Conservation (phyloP, 2,113 vertebrate species). For the Gobius niger region DNA sequence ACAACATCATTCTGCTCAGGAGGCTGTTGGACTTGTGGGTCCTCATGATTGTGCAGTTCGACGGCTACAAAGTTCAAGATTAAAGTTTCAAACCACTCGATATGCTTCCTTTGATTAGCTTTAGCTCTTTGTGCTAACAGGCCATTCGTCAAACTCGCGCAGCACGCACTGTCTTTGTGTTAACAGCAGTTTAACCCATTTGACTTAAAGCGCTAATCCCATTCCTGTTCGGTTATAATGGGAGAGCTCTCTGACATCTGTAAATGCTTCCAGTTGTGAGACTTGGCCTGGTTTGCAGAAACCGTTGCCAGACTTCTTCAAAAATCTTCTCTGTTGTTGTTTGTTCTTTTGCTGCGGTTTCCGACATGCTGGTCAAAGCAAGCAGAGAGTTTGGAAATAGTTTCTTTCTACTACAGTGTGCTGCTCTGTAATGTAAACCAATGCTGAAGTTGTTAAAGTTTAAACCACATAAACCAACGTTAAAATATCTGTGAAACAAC, state of each 20-base stretch:
- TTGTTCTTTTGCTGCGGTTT: constrained; percentile 2
- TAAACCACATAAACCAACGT: not conserved
- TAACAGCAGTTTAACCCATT: constrained; percentile 7
- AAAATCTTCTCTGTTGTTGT: not conserved
- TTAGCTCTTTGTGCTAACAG: not conserved
- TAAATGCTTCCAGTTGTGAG: constrained; percentile 11
- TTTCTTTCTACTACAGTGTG: not conserved
- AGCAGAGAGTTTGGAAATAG: not conserved
- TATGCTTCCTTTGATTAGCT: not conserved
- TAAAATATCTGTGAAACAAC: no score
- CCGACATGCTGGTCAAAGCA: not conserved
- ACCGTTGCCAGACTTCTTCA: not conserved
- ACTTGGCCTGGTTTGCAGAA: not conserved
- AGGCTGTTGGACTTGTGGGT: no score
- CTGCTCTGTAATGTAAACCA: no score
- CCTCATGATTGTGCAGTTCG: no score
- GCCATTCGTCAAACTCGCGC: not conserved
- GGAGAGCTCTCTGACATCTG: not conserved
- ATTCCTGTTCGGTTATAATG: not conserved
- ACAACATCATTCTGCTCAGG: no score
- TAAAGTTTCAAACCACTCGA: no score
- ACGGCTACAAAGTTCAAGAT: no score
- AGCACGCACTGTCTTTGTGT: not conserved
- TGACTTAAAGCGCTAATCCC: constrained; percentile 8
- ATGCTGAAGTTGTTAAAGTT: not conserved